phyloP scores from a whole-genome alignment of 2,888 invertebrate species.

The Nasonovia ribisnigri region DNA sequence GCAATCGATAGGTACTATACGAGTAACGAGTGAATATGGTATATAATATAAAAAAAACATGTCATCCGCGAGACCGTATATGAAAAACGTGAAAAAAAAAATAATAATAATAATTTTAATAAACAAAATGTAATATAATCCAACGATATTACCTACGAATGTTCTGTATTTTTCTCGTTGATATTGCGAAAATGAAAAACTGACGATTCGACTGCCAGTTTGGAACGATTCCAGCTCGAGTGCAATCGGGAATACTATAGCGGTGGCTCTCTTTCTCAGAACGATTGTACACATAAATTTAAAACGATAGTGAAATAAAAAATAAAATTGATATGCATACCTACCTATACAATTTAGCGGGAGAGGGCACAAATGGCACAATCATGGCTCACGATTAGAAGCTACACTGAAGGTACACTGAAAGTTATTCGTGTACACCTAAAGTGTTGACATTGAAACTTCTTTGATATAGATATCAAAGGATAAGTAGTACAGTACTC shows the following conservation, averaged over 20 bases:
- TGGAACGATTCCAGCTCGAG: slow-evolving; percentile 45
- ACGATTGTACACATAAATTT: slow-evolving; percentile 45
- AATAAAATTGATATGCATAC: neutral
- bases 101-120: neutral
- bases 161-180: slow-evolving; percentile 19
- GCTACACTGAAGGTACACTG: neutral
- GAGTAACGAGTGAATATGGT: neutral
- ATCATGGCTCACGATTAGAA: neutral
- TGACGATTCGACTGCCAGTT: slow-evolving; percentile 29
- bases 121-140: slow-evolving; percentile 23
- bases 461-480: neutral
- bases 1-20: neutral
- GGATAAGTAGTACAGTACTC: neutral
- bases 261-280: neutral
- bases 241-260: neutral
- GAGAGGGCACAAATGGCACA: neutral
- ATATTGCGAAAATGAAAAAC: slow-evolving; percentile 53
- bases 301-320: neutral
- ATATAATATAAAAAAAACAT: neutral
- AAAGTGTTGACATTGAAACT: neutral
- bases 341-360: neutral
- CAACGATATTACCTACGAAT: slow-evolving; percentile 26
- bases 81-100: neutral
- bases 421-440: neutral
- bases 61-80: neutral